phyloP scores from a whole-genome alignment of 2,113 vertebrate genomes.

The Probosciger aterrimus region DNA sequence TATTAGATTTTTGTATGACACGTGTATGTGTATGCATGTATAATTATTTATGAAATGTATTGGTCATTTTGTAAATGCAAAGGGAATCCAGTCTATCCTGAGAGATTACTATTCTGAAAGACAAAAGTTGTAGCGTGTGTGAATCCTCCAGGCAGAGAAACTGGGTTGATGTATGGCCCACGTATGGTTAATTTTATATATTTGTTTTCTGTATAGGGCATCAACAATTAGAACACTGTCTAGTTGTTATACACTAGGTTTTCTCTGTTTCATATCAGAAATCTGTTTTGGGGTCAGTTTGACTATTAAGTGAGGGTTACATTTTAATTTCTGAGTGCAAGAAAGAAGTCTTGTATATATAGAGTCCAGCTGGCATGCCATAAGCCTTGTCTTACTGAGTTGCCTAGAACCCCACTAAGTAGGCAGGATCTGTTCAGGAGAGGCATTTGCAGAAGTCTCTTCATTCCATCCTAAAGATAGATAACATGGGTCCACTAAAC shows the following conservation, averaged over 20 bases:
- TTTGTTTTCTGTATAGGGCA: background rate
- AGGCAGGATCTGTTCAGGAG: background rate
- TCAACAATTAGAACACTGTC: background rate
- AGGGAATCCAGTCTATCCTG: background rate
- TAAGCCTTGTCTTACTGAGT: background rate
- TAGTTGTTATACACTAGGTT: background rate
- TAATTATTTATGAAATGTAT: background rate
- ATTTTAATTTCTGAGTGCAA: background rate
- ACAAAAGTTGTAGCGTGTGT: background rate
- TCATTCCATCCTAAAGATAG: background rate
- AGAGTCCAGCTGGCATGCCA: background rate
- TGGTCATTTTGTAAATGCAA: background rate
- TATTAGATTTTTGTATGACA: background rate
- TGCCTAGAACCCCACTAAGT: background rate
- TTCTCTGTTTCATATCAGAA: background rate
- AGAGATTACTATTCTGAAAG: background rate
- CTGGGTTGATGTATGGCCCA: too few relatives aligned
- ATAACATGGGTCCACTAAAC: accelerated
- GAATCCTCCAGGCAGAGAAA: background rate
- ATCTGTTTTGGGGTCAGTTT: background rate
- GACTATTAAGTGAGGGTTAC: background rate
- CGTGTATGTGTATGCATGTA: background rate
- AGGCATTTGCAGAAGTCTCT: background rate
- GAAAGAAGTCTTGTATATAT: background rate
- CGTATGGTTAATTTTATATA: background rate